Percentiles rank a stretch among this genome's conserved stretches.
These are phyloP conservation scores for Limenitis camilla DNA, from an alignment of 2,888 invertebrate species.

Conservation along the genomic window DNA sequence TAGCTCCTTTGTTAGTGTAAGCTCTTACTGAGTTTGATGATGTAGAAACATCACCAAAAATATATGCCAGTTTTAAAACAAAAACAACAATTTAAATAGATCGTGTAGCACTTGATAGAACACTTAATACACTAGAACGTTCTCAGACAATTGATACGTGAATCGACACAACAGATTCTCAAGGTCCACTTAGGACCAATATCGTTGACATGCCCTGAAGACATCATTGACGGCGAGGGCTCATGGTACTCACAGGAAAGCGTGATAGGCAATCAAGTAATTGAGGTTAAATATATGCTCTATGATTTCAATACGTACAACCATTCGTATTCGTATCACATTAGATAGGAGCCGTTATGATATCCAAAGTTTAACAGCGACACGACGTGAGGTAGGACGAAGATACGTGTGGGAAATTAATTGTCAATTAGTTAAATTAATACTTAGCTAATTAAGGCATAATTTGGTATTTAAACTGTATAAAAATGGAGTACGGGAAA, in stretches of 20 bases:
- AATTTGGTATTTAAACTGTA: too few species aligned
- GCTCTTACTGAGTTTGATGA: too few species aligned
- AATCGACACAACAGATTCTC: conserved; percentile 18
- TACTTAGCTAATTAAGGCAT: too few species aligned
- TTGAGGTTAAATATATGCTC: conserved; percentile 48
- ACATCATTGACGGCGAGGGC: conserved; percentile 20
- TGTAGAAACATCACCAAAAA: too few species aligned
- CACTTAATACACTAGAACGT: neutral
- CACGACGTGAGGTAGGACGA: neutral
- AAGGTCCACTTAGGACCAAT: conserved; percentile 30
- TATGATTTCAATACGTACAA: conserved; percentile 9
- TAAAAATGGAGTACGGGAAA: too few species aligned
- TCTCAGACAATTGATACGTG: neutral
- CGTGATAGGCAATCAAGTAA: conserved; percentile 60
- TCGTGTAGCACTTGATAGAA: neutral
- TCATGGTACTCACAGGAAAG: conserved; percentile 18
- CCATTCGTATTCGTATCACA: conserved; percentile 2
- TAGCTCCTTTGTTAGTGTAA: too few species aligned
- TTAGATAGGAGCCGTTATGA: neutral
- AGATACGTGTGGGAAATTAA: neutral
- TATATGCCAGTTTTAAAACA: too few species aligned
- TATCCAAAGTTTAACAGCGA: neutral
- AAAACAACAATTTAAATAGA: too few species aligned
- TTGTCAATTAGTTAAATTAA: too few species aligned
- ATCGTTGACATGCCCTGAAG: conserved; percentile 31